Evolutionary conservation across 2,113 vertebrate species (phyloP).

Genomic region (Scytalopus superciliaris): DNA sequence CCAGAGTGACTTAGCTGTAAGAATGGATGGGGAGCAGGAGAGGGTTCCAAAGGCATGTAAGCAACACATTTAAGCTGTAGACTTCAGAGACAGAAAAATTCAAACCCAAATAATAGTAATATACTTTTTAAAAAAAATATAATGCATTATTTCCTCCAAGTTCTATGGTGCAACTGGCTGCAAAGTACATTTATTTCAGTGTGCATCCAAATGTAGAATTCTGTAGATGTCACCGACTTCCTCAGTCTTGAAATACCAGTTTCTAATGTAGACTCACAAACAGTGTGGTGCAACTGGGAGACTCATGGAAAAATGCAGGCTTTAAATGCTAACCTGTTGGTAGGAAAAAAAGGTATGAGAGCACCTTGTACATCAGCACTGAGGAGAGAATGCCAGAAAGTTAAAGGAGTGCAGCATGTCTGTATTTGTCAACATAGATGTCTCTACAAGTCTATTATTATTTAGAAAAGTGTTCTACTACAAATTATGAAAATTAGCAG

Average conservation of each 20-base stretch:
- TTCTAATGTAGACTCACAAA: neutral
- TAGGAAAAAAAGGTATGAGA: neutral
- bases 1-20: neutral
- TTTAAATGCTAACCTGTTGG: neutral
- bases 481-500: conserved; percentile 49
- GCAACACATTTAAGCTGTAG: neutral
- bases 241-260: neutral
- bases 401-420: neutral
- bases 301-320: neutral
- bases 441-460: conserved; percentile 42
- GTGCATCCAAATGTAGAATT: neutral
- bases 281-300: neutral
- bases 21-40: neutral
- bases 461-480: conserved; percentile 44
- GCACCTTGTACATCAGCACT: neutral
- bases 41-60: neutral
- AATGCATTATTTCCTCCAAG: neutral
- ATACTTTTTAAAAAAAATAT: neutral
- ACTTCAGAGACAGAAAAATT: neutral
- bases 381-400: neutral
- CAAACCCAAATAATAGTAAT: neutral
- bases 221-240: neutral
- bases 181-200: neutral
- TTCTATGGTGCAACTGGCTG: neutral
- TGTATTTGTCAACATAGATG: conserved; percentile 39